Evolutionary conservation across 2,113 vertebrate genomes (phyloP), one percentile per base, ranked within the genome.

Genomic region (Hemibagrus wyckioides): DNA sequence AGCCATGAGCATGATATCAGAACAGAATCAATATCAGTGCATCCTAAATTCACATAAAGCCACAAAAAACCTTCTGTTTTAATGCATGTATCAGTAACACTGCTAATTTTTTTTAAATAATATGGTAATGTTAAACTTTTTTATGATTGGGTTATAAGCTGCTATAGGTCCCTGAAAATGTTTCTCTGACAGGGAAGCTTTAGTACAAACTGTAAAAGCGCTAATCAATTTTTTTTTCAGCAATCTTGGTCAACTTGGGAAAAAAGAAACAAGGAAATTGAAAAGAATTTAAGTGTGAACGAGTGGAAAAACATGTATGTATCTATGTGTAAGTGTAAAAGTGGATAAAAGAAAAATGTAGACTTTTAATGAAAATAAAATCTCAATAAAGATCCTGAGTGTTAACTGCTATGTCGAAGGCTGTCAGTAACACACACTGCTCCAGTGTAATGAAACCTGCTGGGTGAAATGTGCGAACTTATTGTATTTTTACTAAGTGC

Each of bases 401-500:
- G 17, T 76, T 48, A 76, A 52, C 2, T 19, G n/a, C 28, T 54
- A 14, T 33, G 10, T 21, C 8, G 33, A 19, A 30, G 48, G 6
- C 48, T 19, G 28, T 80, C 50, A 11, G 50, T 80, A 56, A 80
- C 50, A 80, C 50, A 23, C 52, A 33, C 52, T 57, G 50, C 15
- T 28, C 89, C 85, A 83, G 76, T 84, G 76, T 59, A 41, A 73
- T 50, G 67, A 52, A n/a, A 44, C 15, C 59, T 44, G 30, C 17
- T 61, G 14, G 82, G 79, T 85, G n/a, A 56, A 90, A 90, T 94
- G 91, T 90, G 79, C 52, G 88, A 89, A 95, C 94, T 95, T 95
- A 93, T 94, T 95, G 92, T 86, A 94, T 94, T 95, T 94, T 94
- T 86, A 88, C 86, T 80, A 48, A 87, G 91, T 93, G 91, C 90